Percentiles rank a stretch among this genome's conserved stretches.
Conservation (phyloP, 2,113 vertebrate species). For the Archilochus colubris region DNA sequence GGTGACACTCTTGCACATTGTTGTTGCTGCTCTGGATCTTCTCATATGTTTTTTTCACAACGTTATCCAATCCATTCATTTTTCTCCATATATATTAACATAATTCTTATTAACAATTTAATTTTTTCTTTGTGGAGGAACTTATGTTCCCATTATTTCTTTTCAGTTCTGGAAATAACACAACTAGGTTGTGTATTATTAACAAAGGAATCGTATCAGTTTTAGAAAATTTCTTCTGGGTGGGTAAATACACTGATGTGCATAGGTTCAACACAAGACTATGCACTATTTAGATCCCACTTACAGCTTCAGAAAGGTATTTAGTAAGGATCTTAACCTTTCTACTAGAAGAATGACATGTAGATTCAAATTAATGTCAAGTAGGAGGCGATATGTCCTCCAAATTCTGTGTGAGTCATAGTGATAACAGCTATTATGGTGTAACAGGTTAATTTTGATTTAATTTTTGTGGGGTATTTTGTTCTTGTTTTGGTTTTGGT, state of each 20-base stretch:
- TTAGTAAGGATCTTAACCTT: neutral
- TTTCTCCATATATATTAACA: neutral
- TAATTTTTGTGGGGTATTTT: too few relatives aligned
- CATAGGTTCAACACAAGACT: neutral
- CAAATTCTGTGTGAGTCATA: neutral
- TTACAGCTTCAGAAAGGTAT: neutral
- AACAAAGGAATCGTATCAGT: neutral
- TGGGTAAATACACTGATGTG: neutral
- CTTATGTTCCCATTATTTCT: neutral
- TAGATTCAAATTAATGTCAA: neutral
- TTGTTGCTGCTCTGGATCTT: neutral
- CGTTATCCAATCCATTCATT: neutral
- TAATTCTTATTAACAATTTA: neutral
- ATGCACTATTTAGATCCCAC: neutral
- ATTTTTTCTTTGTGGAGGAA: neutral
- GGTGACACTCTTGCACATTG: neutral
- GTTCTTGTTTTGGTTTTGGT: too few relatives aligned
- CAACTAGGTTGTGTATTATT: neutral
- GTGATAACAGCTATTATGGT: neutral
- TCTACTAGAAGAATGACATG: neutral
- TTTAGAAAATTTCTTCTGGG: neutral
- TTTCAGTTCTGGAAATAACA: neutral
- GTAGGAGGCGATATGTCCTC: neutral
- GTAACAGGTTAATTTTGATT: neutral
- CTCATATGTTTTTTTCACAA: neutral